Conservation (phyloP, 2,888 invertebrate genomes). For the Stenchaetothrips biformis region DNA sequence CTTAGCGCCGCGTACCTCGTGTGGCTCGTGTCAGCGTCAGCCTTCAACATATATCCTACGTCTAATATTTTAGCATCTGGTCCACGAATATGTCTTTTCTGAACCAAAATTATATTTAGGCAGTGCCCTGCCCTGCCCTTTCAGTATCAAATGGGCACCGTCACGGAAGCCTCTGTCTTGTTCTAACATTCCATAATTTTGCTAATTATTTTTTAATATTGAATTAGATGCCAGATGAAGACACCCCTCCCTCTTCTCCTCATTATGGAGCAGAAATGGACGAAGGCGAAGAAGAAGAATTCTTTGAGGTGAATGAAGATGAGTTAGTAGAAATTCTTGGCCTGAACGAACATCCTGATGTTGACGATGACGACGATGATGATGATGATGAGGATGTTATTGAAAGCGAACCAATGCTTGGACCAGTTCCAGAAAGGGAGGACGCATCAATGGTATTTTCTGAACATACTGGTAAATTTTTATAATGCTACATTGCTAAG, state of each 20-base stretch:
- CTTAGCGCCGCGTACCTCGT: neutral
- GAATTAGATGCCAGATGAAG: slow-evolving; percentile 23
- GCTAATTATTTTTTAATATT: neutral
- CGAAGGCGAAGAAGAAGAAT: slow-evolving; percentile 33
- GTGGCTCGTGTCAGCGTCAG: no score
- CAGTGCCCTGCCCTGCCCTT: neutral
- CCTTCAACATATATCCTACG: no score
- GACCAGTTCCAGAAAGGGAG: slow-evolving; percentile 32
- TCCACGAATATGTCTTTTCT: no score
- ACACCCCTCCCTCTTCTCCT: slow-evolving; percentile 29
- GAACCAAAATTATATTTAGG: no score
- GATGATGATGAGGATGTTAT: slow-evolving; percentile 31
- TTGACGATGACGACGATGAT: slow-evolving; percentile 28
- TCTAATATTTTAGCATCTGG: no score
- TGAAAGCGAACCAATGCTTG: slow-evolving; percentile 29
- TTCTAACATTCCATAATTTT: neutral
- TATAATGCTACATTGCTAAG: neutral
- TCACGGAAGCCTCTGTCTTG: no score
- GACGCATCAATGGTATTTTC: slow-evolving; percentile 33
- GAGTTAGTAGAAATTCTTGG: slow-evolving; percentile 32
- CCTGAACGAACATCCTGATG: slow-evolving; percentile 25
- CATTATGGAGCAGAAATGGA: slow-evolving; percentile 28
- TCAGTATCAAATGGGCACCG: neutral
- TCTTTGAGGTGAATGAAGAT: slow-evolving; percentile 34
- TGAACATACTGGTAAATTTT: slow-evolving; percentile 33